These are phyloP conservation scores for Drosophila punjabiensis DNA, from an alignment of 1,140 invertebrate species.

Conservation along the genomic window DNA sequence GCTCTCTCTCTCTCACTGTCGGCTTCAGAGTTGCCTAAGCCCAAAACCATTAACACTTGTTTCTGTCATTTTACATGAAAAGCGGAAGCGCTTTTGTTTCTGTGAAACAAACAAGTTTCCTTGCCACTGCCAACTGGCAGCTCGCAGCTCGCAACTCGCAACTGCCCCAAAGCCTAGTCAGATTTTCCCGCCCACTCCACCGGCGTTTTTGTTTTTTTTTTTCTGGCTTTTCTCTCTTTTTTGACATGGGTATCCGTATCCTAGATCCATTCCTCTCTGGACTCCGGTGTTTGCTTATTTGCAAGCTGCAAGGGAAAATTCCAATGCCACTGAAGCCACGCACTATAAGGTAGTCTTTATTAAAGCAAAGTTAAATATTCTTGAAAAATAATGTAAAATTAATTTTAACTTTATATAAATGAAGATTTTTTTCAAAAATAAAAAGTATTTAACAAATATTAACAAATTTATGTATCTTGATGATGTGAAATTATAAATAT, in stretches of 20 bases:
- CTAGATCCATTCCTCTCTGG: constrained; percentile 62
- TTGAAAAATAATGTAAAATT: background rate
- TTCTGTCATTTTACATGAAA: constrained; percentile 82
- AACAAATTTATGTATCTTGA: too few relatives aligned
- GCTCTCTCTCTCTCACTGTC: background rate
- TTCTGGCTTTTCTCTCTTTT: constrained; percentile 27
- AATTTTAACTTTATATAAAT: background rate
- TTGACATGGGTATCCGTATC: constrained; percentile 79
- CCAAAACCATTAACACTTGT: constrained; percentile 82
- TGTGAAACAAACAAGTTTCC: constrained; percentile 81
- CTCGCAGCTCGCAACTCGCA: constrained; percentile 42
- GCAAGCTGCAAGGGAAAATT: constrained; percentile 1
- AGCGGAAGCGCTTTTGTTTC: constrained; percentile 82
- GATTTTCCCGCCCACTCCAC: constrained; percentile 2
- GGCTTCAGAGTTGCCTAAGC: constrained; percentile 52
- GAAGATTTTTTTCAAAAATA: background rate
- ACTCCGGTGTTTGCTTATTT: constrained; percentile 1
- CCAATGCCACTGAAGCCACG: background rate
- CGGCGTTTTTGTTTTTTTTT: constrained; percentile 3
- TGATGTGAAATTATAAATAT: too few relatives aligned
- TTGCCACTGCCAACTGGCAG: constrained; percentile 45
- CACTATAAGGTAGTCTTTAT: background rate
- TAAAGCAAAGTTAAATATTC: background rate
- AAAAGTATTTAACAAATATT: too few relatives aligned
- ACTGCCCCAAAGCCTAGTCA: constrained; percentile 56